Base-by-base conservation (phyloP, 2,888 invertebrate genomes). In the Oligia latruncula region DNA sequence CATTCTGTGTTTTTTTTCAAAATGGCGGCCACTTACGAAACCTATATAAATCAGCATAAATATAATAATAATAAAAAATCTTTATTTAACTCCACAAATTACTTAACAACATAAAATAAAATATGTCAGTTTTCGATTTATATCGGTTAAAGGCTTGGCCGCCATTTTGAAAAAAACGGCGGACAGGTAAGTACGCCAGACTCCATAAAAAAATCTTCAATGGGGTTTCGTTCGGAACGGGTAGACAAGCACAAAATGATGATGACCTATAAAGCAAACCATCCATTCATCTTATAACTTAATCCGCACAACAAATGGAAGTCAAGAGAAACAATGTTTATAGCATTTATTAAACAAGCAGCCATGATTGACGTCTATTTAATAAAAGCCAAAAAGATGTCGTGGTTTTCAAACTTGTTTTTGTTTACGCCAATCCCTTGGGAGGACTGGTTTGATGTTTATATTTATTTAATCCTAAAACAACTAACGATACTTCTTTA, bases 341-440 rank as follows among this genome's bases (percentile, higher is more conserved):
- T 92, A 93, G 90, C 93, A 92, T 94, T 95, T 95, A 95, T 95
- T 93, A 93, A 93, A 92, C 92, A 92, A 93, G 92, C 93, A 86
- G 81, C 87, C 89, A 91, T 95, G 95, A 95, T 92, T 95, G 95
- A 95, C 95, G 93, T 93, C 90, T 91, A 90, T 93, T 94, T 94
- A 94, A 94, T 95, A 94, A 93, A 92, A 90, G 88, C 82, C 83
- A 85, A 87, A 89, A 90, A 90, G 85, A 90, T 88, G 88, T 89
- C 88, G 82, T 85, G 84, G 84, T 81, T 87, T 81, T 85, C 82
- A 84, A 89, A 89, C 86, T 89, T 91, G 89, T 91, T 91, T 91
- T 90, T 90, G 89, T 90, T 89, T 87, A 85, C 90, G 74, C 73
- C 83, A 78, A 85, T 87, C 87, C 82, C 86, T 80, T 66, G 70